Base-by-base conservation (phyloP, 2,113 vertebrate species). In the Cygnus atratus region DNA sequence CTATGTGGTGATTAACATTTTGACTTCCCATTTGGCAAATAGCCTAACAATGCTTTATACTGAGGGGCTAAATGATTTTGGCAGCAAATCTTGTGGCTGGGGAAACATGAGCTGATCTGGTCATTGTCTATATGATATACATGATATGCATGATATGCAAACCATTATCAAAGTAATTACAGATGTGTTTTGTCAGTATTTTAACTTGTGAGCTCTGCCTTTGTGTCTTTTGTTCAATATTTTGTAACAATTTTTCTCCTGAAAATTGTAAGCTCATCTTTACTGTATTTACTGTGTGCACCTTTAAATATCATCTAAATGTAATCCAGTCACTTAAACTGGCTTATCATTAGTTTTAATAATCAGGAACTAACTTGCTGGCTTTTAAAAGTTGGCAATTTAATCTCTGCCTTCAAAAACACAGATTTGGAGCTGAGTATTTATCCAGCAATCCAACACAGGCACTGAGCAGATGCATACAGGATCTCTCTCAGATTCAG, bases 401-500 rank as follows among this genome's bases (percentile, higher is more conserved):
- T 54, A 46, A 61, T 28, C 18, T 62, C 18, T 67, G 31, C 10
- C 43, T 82, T 63, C 28, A 67, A 67, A 91, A 85, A 9, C 0
- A 2, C 33, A 85, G 8, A 39, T 48, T 16, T 58, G 25, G 13
- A 85, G 33, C 11, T 58, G 25, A 7, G 3, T 73, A 20, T 50
- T 57, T 66, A 61, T n/a, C 3, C 21, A 61, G 16, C 1, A 0
- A 7, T 71, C 28, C 44, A 72, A 17, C 12, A 57, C 3, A 3
- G 25, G 16, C 24, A 37, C 5, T 11, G 26, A 73, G 13, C 25
- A 46, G 31, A 68, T 19, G 28, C 17, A 4, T 43, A 48, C 2
- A 63, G 4, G 5, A 11, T 55, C 28, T 44, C 24, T 78, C 15
- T 5, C 0, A 0, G 28, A 39, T 77, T 57, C 43, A 73, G 26